Percentiles rank a stretch among this genome's conserved stretches.
Evolutionary conservation across 2,797 vertebrate genomes (phyloP).

Genomic region (Sciurus carolinensis): DNA sequence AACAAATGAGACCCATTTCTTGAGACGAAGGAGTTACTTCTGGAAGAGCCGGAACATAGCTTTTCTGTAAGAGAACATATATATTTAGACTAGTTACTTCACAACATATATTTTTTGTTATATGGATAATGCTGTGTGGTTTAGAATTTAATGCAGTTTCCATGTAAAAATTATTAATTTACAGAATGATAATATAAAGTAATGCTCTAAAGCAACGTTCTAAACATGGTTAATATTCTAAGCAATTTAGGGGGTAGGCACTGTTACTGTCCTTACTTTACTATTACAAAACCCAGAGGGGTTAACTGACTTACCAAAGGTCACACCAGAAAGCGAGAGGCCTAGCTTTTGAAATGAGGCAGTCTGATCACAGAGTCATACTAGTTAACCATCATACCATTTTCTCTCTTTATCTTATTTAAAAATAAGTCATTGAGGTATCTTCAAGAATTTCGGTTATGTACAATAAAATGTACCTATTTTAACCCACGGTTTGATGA

Average conservation of each 20-base stretch:
- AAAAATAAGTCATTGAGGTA: not conserved
- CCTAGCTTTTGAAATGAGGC: not conserved
- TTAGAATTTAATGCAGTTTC: conserved; percentile 7
- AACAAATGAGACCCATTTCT: not conserved
- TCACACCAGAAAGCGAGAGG: not conserved
- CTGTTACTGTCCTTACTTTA: not conserved
- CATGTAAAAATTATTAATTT: not conserved
- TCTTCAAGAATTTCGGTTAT: not conserved
- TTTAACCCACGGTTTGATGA: not conserved
- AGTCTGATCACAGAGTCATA: not conserved
- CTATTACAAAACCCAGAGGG: not conserved
- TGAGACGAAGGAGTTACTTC: not conserved
- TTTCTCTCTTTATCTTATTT: not conserved
- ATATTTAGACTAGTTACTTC: not conserved
- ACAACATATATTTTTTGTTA: not conserved
- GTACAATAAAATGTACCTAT: not conserved
- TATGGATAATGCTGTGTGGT: not conserved
- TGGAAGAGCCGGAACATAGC: not conserved
- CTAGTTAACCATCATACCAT: not conserved
- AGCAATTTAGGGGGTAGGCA: not conserved
- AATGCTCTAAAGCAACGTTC: not conserved
- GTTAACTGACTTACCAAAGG: not conserved
- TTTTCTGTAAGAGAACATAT: not conserved
- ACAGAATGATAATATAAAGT: not conserved
- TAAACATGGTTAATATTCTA: not conserved